Base-by-base conservation (phyloP, 2,797 vertebrate species). In the Periophthalmus magnuspinnatus region DNA sequence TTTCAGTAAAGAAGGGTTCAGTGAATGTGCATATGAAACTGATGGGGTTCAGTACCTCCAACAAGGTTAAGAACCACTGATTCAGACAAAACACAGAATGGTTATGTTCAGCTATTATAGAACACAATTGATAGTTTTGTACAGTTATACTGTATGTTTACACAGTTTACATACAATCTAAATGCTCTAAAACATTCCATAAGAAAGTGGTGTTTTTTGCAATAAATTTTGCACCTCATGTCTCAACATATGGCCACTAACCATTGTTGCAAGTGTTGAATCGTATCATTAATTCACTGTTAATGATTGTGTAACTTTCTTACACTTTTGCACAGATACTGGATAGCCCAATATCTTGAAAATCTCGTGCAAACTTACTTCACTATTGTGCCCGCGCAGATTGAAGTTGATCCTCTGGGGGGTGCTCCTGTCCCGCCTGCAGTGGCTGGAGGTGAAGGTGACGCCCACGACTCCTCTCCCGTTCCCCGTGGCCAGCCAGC, bases 341-440 rank as follows among this genome's bases (percentile, higher is more conserved):
- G 28, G 28, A 28, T 28, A 28, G 28, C 14, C 3, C 41, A 45
- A 41, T 45, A 13, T 45, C 41, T 45, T 45, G 13, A 45, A 16
- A 45, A 45, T 4, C 4, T 3, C 45, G 14, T 32, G 5, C 10
- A 57, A 7, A 19, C 94, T 94, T 84, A 99, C 98, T 97, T 99
- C 98, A 0, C 97, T 99, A 81, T 99, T 99, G 93, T 99, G 98
- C 82, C 98, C 98, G 86, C 98, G 93, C 78, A 99, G 93, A 87
- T 99, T 99, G 90, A 99, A 99, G 91, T 99, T 99, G 56, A 98
- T 96, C 86, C 98, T 96, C 86, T 99, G 97, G 0, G 97, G 97
- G 6, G 95, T 96, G 61, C 93, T 96, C 56, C 97, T 92, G 85
- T 99, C 98, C 81, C 96, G 92, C 84, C 96, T 94, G 89, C 97